Evolutionary conservation across 2,797 vertebrate species (phyloP).

Genomic region (Argya squamiceps): DNA sequence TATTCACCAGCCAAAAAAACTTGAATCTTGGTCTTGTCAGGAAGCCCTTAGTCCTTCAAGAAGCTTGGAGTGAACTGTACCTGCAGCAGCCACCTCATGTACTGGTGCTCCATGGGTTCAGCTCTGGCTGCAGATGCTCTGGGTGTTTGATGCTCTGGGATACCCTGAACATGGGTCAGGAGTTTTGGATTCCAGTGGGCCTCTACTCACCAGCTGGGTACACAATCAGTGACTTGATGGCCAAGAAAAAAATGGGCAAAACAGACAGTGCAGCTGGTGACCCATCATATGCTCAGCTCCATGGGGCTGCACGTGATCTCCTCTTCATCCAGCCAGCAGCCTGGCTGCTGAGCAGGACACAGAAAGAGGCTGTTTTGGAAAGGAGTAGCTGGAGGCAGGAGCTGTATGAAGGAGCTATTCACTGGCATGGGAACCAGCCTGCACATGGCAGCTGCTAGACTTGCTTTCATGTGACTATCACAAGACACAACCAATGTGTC

Average conservation of each 20-base stretch:
- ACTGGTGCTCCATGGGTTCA: neutral
- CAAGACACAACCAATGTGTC: neutral
- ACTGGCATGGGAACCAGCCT: fast-evolving
- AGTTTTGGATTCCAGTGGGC: neutral
- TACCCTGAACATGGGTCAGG: neutral
- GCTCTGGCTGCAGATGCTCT: neutral
- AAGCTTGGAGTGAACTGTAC: neutral
- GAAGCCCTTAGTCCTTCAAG: neutral
- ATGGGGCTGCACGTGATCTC: fast-evolving
- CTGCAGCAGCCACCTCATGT: neutral
- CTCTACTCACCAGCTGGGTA: neutral
- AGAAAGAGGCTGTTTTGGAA: neutral
- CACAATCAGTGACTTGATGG: neutral
- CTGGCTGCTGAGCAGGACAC: neutral
- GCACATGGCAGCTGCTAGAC: fast-evolving
- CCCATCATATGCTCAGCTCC: neutral
- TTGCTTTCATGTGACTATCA: neutral
- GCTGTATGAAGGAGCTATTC: neutral
- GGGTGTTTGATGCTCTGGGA: neutral
- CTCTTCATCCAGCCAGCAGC: neutral
- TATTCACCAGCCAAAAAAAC: neutral
- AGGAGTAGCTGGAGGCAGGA: neutral
- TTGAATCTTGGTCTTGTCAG: neutral
- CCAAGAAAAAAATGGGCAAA: neutral
- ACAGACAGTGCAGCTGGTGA: neutral